These are phyloP conservation scores for Resseliella maxima DNA, from an alignment of 2,888 invertebrate species.

Conservation along the genomic window DNA sequence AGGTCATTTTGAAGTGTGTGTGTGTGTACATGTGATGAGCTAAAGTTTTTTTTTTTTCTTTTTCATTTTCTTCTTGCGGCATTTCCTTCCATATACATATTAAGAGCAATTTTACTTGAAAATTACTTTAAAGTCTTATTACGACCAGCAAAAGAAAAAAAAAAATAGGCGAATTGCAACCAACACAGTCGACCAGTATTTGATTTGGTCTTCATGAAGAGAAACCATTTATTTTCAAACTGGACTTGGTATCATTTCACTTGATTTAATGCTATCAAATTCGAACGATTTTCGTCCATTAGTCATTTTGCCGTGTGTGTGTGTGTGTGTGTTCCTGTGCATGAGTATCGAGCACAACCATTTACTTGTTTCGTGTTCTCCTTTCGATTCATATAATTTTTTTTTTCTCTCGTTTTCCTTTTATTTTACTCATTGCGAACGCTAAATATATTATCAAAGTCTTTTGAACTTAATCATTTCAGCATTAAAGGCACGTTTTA, in stretches of 20 bases:
- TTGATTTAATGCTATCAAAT: slow-evolving; percentile 29
- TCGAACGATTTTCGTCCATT: slow-evolving; percentile 32
- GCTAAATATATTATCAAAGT: slow-evolving; percentile 36
- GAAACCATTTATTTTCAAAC: slow-evolving; percentile 3
- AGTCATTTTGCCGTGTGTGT: neutral
- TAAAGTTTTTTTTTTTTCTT: neutral
- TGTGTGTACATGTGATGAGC: neutral
- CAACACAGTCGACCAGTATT: neutral
- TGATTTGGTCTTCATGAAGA: neutral
- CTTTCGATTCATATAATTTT: no score
- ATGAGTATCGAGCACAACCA: neutral
- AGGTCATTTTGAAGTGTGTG: neutral
- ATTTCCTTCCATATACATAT: neutral
- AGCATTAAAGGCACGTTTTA: slow-evolving; percentile 48
- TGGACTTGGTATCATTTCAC: slow-evolving; percentile 6
- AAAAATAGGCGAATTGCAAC: neutral
- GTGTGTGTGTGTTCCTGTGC: neutral
- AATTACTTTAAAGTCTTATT: neutral
- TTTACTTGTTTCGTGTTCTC: neutral
- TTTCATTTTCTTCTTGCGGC: no score
- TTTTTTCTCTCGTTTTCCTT: no score
- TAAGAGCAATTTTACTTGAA: neutral
- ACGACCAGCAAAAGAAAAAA: no score
- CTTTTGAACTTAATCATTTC: slow-evolving; percentile 44
- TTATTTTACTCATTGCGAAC: neutral